Conservation (phyloP, 2,797 vertebrate species). For the Lithobates pipiens region DNA sequence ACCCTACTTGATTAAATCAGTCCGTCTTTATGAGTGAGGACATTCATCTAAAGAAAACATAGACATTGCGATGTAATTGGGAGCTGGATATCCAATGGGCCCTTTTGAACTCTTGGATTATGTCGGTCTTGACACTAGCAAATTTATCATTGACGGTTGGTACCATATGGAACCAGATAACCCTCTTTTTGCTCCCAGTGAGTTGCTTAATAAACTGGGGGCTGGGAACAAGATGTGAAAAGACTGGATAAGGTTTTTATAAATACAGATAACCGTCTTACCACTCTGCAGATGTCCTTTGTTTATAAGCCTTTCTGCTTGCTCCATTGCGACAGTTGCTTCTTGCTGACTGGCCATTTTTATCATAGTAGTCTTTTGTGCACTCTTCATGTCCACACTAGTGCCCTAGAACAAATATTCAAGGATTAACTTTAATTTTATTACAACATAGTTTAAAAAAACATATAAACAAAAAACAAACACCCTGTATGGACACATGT, state of each 20-base stretch:
- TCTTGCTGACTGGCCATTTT: neutral
- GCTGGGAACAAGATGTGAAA: conserved; percentile 92
- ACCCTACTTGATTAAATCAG: conserved; percentile 89
- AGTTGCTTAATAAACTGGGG: conserved; percentile 87
- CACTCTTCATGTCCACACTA: conserved; percentile 62
- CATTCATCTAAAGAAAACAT: no score
- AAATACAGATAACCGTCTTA: conserved; percentile 83
- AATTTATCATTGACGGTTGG: no score
- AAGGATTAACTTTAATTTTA: no score
- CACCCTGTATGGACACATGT: no score
- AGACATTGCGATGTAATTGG: no score
- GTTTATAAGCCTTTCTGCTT: conserved; percentile 45
- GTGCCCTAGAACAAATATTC: conserved; percentile 73
- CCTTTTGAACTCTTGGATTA: no score
- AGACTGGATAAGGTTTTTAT: conserved; percentile 95
- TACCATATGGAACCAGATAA: conserved; percentile 80
- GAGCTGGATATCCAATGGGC: no score
- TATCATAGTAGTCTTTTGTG: neutral
- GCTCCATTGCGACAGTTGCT: conserved; percentile 33
- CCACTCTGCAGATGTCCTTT: neutral
- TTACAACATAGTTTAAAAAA: no score
- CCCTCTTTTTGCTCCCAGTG: conserved; percentile 83
- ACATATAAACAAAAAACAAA: no score
- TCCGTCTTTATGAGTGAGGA: no score
- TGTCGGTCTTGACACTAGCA: no score